These are phyloP conservation scores for Carcina quercana DNA, from an alignment of 2,888 invertebrate species.

Conservation along the genomic window DNA sequence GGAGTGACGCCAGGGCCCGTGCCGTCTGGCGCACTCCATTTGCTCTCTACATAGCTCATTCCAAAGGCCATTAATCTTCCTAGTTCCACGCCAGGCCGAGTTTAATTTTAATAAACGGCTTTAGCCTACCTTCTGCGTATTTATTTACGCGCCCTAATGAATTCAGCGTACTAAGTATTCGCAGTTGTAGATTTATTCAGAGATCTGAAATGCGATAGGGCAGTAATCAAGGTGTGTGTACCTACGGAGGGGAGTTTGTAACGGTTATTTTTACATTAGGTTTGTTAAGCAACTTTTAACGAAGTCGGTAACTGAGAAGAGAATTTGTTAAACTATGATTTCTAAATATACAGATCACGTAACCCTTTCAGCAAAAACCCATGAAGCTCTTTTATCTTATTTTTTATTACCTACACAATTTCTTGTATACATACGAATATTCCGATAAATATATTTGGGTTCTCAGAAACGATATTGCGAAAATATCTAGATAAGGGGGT, in stretches of 20 bases:
- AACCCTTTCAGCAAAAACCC: no score
- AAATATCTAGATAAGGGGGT: no score
- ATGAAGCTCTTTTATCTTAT: no score
- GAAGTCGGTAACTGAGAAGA: no score
- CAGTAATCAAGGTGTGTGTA: slow-evolving; percentile 17
- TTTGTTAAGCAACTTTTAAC: no score
- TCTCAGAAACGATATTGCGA: no score
- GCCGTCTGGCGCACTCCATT: slow-evolving; percentile 58
- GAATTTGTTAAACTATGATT: no score
- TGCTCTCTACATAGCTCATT: slow-evolving; percentile 72
- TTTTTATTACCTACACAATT: no score
- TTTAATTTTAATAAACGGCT: slow-evolving; percentile 73
- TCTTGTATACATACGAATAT: no score
- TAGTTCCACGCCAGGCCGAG: slow-evolving; percentile 66
- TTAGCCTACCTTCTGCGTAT: slow-evolving; percentile 48
- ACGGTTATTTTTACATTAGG: no score
- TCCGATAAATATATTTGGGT: no score
- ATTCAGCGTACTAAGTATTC: slow-evolving; percentile 40
- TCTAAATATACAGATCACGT: no score
- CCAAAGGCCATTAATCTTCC: slow-evolving; percentile 72
- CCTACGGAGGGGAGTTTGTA: neutral
- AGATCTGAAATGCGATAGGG: slow-evolving; percentile 27
- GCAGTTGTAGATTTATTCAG: slow-evolving; percentile 34
- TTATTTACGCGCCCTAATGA: slow-evolving; percentile 60
- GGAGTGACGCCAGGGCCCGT: slow-evolving; percentile 65